These are phyloP conservation scores for Drosophila arawakana DNA, from an alignment of 1,140 invertebrate species.

Conservation along the genomic window DNA sequence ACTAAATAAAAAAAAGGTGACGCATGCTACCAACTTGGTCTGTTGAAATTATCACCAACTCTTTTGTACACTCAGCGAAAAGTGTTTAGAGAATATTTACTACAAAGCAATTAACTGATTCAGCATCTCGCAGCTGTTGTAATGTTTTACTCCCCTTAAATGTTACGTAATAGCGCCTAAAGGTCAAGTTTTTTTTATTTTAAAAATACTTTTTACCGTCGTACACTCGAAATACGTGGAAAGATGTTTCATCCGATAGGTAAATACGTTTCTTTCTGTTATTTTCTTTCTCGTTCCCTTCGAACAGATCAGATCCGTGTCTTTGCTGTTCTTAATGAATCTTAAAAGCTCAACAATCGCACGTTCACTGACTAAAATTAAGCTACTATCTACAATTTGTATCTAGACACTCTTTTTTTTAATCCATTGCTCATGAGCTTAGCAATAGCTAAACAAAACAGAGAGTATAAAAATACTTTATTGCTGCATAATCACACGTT, in stretches of 20 bases:
- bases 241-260: conserved; percentile 32
- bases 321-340: conserved; percentile 20
- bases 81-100: not conserved
- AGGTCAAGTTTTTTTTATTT: conserved; percentile 30
- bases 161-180: conserved; percentile 23
- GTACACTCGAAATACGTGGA: conserved; percentile 33
- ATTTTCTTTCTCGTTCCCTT: not conserved
- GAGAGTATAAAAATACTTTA: too few species aligned
- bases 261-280: not conserved
- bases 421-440: not conserved
- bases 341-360: conserved; percentile 1
- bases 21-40: conserved; percentile 27
- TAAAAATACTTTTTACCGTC: conserved; percentile 15
- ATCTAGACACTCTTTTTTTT: not conserved
- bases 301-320: conserved; percentile 17
- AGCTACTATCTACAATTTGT: not conserved
- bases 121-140: not conserved
- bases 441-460: too few species aligned
- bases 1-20: conserved; percentile 22
- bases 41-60: conserved; percentile 14
- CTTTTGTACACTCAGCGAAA: conserved; percentile 22
- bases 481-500: not conserved
- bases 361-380: conserved; percentile 6
- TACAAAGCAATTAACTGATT: conserved; percentile 5
- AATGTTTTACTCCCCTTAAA: not conserved